Evolutionary conservation across 1,140 invertebrate genomes (phyloP), one percentile per base, ranked within the genome.

Genomic region (Dreissena rostriformis): DNA sequence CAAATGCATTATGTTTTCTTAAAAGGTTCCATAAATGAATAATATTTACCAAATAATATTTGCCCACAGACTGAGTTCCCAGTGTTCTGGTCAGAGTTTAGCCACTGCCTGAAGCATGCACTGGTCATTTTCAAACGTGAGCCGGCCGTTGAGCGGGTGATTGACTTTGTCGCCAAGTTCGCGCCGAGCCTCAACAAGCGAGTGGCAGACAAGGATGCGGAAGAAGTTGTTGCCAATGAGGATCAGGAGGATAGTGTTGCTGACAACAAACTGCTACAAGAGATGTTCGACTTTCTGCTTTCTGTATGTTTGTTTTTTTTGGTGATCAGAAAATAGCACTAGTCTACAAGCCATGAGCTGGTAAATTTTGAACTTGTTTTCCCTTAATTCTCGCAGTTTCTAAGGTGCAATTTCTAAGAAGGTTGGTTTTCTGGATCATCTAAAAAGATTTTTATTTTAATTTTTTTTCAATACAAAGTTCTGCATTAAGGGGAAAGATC

Each of bases 81-180:
- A 19, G 84, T 85, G n/a, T 93, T 93, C 74, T 91, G 90, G 90
- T 29, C 74, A 6, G 88, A 90, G n/a, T 92, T 93, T 78, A 70
- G 88, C 17, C 84, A 88, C 49, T 86, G 88, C 28, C 57, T 93
- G 39, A 92, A 91, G 76, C 90, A 90, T 80, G 86, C 90, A 17
- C 86, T 94, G 89, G 82, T 92, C 10, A 87, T 93, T 0, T 92
- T 90, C 73, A 90, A 92, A 70, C 82, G 92, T 63, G 96, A 96
- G 87, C 95, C 95, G 4, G 95, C 95, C 87, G 95, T 96, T 1
- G 95, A 96, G 86, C 93, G 95, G 39, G 95, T 95, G 0, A 92
- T 96, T 22, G 94, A 95, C 63, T 96, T 96, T 93, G 94, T 95
- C 7, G 95, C 95, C 15, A 95, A 95, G 72, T 96, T 96, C 91